Evolutionary conservation across 2,113 vertebrate species (phyloP).

Genomic region (Gallinago paraguaiae): DNA sequence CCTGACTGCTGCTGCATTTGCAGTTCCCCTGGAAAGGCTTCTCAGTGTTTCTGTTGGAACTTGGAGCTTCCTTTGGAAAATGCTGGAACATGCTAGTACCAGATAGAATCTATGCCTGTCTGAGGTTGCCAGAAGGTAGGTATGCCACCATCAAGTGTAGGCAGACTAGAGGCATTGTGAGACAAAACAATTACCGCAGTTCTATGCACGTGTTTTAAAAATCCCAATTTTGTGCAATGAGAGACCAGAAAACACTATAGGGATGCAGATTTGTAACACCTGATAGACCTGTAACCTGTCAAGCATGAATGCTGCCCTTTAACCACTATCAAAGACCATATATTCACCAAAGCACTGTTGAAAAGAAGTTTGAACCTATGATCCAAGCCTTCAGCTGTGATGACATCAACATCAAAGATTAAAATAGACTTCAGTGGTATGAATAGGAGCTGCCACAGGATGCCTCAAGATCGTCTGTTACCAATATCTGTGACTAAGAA

Average conservation of each 20-base stretch:
- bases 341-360: not conserved
- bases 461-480: not conserved
- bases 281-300: not conserved
- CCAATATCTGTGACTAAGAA: not conserved
- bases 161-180: not conserved
- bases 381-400: not conserved
- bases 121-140: not conserved
- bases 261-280: not conserved
- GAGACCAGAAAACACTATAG: not conserved
- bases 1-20: not conserved
- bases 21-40: not conserved
- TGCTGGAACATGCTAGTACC: not conserved
- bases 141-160: not conserved
- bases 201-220: not conserved
- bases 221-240: not conserved
- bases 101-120: not conserved
- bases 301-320: not conserved
- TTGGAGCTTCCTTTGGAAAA: not conserved
- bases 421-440: not conserved
- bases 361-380: not conserved
- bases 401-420: not conserved
- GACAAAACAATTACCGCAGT: not conserved
- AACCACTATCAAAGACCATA: not conserved
- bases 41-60: not conserved
- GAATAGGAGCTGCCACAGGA: not conserved